Conservation (phyloP, 2,113 vertebrate genomes). For the Micromys minutus region DNA sequence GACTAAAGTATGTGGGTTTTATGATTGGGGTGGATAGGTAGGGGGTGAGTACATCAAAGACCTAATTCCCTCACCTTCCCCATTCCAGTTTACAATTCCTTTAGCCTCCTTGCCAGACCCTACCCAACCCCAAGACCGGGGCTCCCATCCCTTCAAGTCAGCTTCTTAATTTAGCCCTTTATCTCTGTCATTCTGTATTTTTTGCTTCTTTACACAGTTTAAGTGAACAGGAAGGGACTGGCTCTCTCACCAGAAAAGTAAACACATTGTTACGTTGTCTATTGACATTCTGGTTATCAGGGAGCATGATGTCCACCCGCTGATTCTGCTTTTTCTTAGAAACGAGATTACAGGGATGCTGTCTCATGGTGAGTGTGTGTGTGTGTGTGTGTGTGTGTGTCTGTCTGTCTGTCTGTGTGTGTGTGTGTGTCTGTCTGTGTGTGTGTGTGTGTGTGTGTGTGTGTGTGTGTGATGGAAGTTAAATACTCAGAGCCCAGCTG, state of each 20-base stretch:
- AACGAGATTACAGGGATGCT: constrained; percentile 24
- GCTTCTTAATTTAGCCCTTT: constrained; percentile 13
- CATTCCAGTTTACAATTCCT: background rate
- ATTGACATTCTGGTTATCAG: constrained; percentile 22
- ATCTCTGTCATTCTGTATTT: constrained; percentile 17
- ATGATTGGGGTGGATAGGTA: background rate
- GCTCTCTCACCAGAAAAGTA: constrained; percentile 32
- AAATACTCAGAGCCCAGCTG: background rate
- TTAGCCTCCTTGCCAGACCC: background rate
- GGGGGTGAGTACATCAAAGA: background rate
- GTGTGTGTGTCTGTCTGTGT: background rate
- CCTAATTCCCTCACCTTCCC: background rate
- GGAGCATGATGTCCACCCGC: background rate
- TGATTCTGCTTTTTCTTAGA: constrained; percentile 36
- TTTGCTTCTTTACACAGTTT: constrained; percentile 51
- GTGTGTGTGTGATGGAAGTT: too few relatives aligned
- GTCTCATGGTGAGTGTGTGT: background rate
- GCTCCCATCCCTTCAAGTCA: constrained; percentile 30
- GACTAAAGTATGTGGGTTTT: background rate
- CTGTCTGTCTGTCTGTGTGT: background rate
- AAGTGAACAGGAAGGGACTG: constrained; percentile 52
- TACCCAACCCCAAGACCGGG: background rate
- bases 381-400: background rate
- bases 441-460: background rate
- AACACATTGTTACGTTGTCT: constrained; percentile 37